Conservation (phyloP, 2,113 vertebrate genomes). For the Cygnus atratus region DNA sequence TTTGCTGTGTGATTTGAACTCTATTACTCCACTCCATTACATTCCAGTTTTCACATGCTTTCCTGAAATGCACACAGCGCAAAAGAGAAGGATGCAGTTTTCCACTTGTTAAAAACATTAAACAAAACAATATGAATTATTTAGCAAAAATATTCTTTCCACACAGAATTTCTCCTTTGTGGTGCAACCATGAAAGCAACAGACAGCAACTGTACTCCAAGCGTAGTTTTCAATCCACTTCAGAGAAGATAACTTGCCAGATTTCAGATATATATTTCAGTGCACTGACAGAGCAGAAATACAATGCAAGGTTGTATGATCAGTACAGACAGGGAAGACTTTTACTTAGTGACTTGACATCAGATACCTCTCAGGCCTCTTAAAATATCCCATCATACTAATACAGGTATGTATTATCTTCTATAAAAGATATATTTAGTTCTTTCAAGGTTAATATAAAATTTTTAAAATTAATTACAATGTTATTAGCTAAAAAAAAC, state of each 20-base stretch:
- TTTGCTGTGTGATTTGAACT: neutral
- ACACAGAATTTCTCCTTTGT: neutral
- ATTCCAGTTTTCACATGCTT: neutral
- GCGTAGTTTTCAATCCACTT: neutral
- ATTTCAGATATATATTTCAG: neutral
- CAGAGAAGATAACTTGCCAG: neutral
- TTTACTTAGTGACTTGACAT: neutral
- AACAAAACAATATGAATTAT: constrained; percentile 25
- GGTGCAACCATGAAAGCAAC: neutral
- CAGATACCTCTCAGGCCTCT: neutral
- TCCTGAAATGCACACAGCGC: neutral
- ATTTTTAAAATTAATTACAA: neutral
- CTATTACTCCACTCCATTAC: neutral
- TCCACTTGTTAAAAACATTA: neutral
- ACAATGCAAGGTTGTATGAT: neutral
- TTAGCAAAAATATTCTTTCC: constrained; percentile 21
- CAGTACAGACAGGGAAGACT: neutral
- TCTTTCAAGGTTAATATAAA: neutral
- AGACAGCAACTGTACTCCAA: neutral
- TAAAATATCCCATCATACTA: neutral
- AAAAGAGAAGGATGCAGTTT: neutral
- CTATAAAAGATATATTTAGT: neutral
- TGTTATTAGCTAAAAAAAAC: neutral
- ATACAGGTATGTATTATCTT: neutral
- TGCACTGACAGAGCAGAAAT: neutral